Evolutionary conservation across 2,888 invertebrate genomes (phyloP).

Genomic region (Cordilura impudica): DNA sequence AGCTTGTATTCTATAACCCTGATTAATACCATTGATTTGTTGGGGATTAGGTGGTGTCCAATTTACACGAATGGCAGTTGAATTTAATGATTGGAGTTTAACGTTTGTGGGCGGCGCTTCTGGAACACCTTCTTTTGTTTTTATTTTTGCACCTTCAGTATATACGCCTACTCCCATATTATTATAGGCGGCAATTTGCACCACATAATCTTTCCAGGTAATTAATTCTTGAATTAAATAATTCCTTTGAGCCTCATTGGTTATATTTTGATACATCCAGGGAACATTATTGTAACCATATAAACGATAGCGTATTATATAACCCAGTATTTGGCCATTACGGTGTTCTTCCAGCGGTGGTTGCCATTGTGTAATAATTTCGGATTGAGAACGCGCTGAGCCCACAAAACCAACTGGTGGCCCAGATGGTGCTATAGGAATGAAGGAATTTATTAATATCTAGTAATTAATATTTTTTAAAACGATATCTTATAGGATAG

Average conservation of each 20-base stretch:
- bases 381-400: constrained; percentile 94
- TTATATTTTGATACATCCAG: constrained; percentile 94
- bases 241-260: constrained; percentile 94
- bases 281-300: constrained; percentile 95
- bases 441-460: neutral
- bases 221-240: constrained; percentile 95
- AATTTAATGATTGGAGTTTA: constrained; percentile 87
- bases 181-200: constrained; percentile 98
- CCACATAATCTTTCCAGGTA: constrained; percentile 98
- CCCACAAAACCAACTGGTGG: constrained; percentile 97
- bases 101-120: constrained; percentile 94
- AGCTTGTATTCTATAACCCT: constrained; percentile 94
- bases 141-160: constrained; percentile 93
- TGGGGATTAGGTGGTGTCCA: constrained; percentile 99
- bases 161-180: constrained; percentile 96
- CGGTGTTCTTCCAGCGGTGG: constrained; percentile 95
- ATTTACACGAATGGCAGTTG: constrained; percentile 88
- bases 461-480: neutral
- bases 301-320: constrained; percentile 92
- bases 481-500: neutral
- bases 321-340: constrained; percentile 96
- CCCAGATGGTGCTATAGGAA: constrained; percentile 93
- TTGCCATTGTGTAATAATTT: constrained; percentile 98
- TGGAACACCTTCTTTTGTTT: constrained; percentile 97
- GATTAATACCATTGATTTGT: constrained; percentile 98